Conservation (phyloP, 2,797 vertebrate genomes). For the Mormyrus proboscirostris region DNA sequence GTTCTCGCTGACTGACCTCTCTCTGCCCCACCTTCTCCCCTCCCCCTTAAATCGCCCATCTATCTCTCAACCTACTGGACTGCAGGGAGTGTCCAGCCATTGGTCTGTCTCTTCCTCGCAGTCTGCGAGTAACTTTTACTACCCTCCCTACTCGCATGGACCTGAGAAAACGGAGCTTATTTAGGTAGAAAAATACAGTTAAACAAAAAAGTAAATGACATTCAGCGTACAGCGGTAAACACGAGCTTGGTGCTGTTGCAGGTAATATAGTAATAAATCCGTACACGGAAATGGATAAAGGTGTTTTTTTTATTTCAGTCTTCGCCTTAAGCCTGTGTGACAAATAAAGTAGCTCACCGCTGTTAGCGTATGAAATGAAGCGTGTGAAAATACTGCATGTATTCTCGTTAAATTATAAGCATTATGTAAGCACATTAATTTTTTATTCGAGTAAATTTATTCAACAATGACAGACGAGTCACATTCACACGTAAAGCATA, state of each 20-base stretch:
- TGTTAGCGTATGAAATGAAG: neutral
- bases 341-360: neutral
- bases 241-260: neutral
- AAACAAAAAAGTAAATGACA: neutral
- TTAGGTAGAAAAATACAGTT: neutral
- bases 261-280: neutral
- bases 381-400: neutral
- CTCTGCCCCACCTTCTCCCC: constrained; percentile 43
- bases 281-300: neutral
- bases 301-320: neutral
- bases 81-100: constrained; percentile 57
- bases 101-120: neutral
- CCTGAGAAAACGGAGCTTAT: neutral
- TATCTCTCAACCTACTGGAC: constrained; percentile 47
- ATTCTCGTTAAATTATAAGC: neutral
- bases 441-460: constrained; percentile 5
- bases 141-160: neutral
- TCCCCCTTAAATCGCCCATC: neutral
- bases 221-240: neutral
- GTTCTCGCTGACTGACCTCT: constrained; percentile 13
- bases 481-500: neutral
- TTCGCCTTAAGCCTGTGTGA: neutral
- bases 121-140: neutral
- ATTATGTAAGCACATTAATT: neutral
- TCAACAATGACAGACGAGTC: neutral